Percentiles rank a stretch among this genome's conserved stretches.
phyloP scores from a whole-genome alignment of 30 jellyfish, hydroid and myxozoan species.

The Hydractinia symbiolongicarpus region DNA sequence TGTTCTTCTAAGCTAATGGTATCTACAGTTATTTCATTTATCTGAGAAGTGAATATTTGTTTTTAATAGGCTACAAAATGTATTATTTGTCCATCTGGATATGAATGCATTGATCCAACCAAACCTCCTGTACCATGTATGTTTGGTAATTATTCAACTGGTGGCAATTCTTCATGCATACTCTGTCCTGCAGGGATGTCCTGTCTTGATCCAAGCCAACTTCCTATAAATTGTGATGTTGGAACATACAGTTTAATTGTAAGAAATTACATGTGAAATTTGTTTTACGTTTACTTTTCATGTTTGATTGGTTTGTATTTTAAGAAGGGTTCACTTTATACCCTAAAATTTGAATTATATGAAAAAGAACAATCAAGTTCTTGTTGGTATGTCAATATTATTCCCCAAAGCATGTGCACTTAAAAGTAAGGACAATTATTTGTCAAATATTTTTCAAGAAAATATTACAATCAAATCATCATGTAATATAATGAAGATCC shows the following conservation, averaged over 20 bases:
- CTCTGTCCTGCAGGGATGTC: conserved; percentile 88
- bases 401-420: too few relatives aligned
- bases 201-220: conserved; percentile 77
- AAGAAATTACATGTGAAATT: conserved; percentile 12
- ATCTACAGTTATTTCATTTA: not conserved
- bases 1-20: not conserved
- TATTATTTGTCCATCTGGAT: conserved; percentile 76
- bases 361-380: too few relatives aligned
- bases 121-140: conserved; percentile 81
- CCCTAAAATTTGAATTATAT: too few relatives aligned
- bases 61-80: conserved; percentile 57
- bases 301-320: too few relatives aligned
- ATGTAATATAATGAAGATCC: too few relatives aligned
- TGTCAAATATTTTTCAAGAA: too few relatives aligned
- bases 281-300: too few relatives aligned
- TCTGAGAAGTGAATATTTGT: not conserved
- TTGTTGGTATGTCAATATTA: too few relatives aligned
- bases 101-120: conserved; percentile 46
- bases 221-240: conserved; percentile 67
- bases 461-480: too few relatives aligned
- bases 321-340: too few relatives aligned
- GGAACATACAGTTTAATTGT: conserved; percentile 75
- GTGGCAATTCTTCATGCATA: conserved; percentile 72
- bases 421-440: too few relatives aligned
- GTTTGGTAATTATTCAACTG: conserved; percentile 69